Evolutionary conservation across 2,888 invertebrate genomes (phyloP), one percentile per base, ranked within the genome.

Genomic region (Acanthosepion esculentum): DNA sequence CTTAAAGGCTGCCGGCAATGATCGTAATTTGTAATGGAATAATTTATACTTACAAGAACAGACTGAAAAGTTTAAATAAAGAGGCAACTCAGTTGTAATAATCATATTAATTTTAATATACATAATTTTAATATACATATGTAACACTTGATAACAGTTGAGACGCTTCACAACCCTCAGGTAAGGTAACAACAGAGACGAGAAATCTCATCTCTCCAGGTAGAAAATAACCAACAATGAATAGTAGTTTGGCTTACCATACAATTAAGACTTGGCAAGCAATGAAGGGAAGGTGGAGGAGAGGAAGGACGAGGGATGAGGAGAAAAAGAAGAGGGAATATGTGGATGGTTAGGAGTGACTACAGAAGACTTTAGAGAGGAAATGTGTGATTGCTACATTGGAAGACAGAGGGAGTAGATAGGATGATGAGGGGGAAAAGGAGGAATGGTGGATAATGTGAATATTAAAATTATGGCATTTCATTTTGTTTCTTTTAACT

Each of bases 71-170:
- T 41, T 20, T 59, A 59, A 59, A 59, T 59, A 59, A 59, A 59
- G 59, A 78, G 33, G n/a, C 78, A 78, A 78, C n/a, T n/a, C n/a
- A 18, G n/a, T 6, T n/a, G 4, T 33, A 78, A 78, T 78, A 78
- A 59, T 59, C 23, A 59, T 59, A 59, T 59, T 78, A 78, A 78
- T 78, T 78, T 78, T 78, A 78, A 78, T 78, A 78, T 78, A 78
- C 78, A 78, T 78, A 78, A 78, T 78, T 78, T 78, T 78, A 78
- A 78, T 78, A 78, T 78, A 78, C 78, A 78, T 78, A 78, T 78
- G n/a, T 78, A 78, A 78, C 78, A 78, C n/a, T n/a, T 78, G n/a
- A 78, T 78, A 78, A 78, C 78, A 78, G n/a, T 78, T 78, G 78
- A 78, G 78, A 78, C n/a, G n/a, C 78, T 78, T 78, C 78, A 78